These are phyloP conservation scores for Koerneria pararmatus DNA, from an alignment of 2,888 invertebrate genomes.

Conservation along the genomic window DNA sequence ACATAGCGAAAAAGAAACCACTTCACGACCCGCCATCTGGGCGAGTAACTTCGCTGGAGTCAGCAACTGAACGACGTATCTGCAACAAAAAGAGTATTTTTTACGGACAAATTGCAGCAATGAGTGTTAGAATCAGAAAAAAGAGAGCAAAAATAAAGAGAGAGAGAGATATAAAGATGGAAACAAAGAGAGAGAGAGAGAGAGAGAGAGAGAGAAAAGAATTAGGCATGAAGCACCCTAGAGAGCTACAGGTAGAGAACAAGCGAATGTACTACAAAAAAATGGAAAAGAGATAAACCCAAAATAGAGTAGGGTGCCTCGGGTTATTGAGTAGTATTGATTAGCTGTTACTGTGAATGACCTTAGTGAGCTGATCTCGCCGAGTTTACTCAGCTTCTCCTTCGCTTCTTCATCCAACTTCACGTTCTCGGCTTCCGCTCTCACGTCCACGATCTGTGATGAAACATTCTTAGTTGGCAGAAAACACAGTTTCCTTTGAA, in stretches of 20 bases:
- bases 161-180: too few species aligned
- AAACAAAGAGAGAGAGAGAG: too few species aligned
- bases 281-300: neutral
- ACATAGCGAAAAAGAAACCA: neutral
- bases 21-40: conserved; percentile 43
- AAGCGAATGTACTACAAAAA: neutral
- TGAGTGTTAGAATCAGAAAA: neutral
- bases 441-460: conserved; percentile 20
- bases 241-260: neutral
- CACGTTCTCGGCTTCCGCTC: conserved; percentile 74
- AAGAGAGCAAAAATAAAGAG: too few species aligned
- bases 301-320: neutral
- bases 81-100: conserved; percentile 46
- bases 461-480: neutral
- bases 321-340: neutral
- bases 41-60: conserved; percentile 85
- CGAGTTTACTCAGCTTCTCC: conserved; percentile 75
- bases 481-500: neutral
- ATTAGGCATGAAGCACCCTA: too few species aligned
- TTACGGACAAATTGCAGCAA: neutral
- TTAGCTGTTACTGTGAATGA: conserved; percentile 37
- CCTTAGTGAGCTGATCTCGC: conserved; percentile 80
- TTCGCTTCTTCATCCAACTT: conserved; percentile 81
- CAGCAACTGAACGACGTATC: conserved; percentile 87
- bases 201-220: too few species aligned